A percentile compares a stretch with the other conserved stretches of the same genome.
phyloP scores from a whole-genome alignment of 2,113 vertebrate genomes.

The Addax nasomaculatus region DNA sequence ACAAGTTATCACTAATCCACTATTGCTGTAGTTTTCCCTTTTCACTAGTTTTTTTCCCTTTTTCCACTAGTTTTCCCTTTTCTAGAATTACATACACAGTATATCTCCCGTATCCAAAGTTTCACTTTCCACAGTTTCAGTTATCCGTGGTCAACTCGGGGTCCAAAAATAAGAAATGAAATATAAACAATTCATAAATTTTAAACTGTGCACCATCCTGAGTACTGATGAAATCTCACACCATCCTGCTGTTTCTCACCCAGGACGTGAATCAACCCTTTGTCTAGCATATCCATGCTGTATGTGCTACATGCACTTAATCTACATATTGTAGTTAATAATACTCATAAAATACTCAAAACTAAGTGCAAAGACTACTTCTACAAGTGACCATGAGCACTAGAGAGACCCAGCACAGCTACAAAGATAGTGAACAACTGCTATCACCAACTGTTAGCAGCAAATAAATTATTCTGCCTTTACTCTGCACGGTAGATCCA shows the following conservation, averaged over 20 bases:
- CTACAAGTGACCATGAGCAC: not conserved
- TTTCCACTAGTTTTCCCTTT: not conserved
- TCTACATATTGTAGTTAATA: not conserved
- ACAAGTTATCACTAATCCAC: not conserved
- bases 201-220: not conserved
- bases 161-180: not conserved
- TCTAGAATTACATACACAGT: not conserved
- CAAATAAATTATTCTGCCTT: not conserved
- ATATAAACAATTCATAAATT: not conserved
- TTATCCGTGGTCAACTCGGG: not conserved
- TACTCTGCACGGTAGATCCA: not conserved
- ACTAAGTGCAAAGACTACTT: not conserved
- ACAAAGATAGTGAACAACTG: not conserved
- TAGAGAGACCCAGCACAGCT: not conserved
- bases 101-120: not conserved
- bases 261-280: not conserved
- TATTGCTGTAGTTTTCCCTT: not conserved
- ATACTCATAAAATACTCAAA: not conserved
- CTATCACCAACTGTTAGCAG: not conserved
- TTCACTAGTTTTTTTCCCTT: not conserved
- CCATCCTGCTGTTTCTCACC: not conserved
- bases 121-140: not conserved
- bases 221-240: not conserved
- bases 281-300: not conserved
- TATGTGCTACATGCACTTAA: not conserved